Conservation (phyloP, 2,797 vertebrate species). For the Pseudotriccus pelzelni region DNA sequence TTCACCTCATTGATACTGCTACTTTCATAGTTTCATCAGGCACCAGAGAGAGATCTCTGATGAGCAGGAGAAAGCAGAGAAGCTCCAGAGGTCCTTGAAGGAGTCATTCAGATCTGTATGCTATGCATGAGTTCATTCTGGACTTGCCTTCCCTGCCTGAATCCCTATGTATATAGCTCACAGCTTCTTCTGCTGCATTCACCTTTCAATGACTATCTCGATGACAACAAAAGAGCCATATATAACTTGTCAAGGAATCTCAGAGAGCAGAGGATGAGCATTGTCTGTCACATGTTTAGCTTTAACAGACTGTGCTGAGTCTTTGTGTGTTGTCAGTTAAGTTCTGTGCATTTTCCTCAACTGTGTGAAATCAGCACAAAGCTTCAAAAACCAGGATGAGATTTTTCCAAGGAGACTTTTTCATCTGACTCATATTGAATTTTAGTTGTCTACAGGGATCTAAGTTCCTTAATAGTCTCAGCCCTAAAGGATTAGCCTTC, state of each 20-base stretch:
- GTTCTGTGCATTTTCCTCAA: neutral
- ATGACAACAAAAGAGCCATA: neutral
- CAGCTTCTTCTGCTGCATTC: neutral
- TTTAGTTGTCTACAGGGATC: neutral
- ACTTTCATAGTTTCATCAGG: neutral
- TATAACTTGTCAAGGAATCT: neutral
- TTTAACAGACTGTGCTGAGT: neutral
- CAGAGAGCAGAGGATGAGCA: neutral
- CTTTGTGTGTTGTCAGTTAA: neutral
- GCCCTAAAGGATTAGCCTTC: neutral
- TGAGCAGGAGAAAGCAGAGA: neutral
- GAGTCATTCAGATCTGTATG: neutral
- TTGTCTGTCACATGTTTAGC: neutral
- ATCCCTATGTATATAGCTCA: fast-evolving
- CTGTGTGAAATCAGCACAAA: neutral
- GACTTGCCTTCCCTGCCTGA: neutral
- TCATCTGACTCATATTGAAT: neutral
- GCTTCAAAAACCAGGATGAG: neutral
- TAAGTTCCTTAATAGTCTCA: neutral
- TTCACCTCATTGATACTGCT: neutral
- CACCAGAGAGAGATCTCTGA: neutral
- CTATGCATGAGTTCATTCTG: neutral
- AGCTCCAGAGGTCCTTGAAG: neutral
- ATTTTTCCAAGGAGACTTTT: neutral
- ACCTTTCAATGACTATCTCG: neutral